These are phyloP conservation scores for Mythimna albipuncta DNA, from an alignment of 2,888 invertebrate genomes.

Conservation along the genomic window DNA sequence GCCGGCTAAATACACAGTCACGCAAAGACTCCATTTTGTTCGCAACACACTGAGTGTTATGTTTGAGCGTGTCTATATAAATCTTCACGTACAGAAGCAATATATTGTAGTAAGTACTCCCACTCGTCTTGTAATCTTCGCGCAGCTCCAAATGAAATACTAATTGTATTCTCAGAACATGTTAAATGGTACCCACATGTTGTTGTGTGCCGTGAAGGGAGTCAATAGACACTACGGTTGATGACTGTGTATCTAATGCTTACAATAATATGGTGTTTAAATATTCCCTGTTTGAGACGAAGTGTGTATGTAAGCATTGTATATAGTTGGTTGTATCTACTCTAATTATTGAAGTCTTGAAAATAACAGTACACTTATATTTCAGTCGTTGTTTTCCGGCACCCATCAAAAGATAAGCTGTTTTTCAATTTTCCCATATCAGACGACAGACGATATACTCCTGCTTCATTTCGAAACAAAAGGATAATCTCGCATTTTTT, in stretches of 20 bases:
- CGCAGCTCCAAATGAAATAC: conserved; percentile 75
- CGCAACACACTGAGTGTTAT: conserved; percentile 53
- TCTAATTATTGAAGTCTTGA: not conserved
- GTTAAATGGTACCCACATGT: conserved; percentile 65
- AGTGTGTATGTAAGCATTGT: not conserved
- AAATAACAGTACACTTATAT: not conserved
- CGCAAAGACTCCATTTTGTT: conserved; percentile 67
- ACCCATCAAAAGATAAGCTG: not conserved
- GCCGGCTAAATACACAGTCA: conserved; percentile 50
- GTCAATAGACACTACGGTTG: conserved; percentile 70
- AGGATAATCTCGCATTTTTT: not conserved
- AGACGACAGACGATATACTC: not conserved
- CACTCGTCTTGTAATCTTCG: conserved; percentile 72
- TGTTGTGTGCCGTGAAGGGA: conserved; percentile 54
- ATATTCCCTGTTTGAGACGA: conserved; percentile 27
- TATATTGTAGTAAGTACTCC: conserved; percentile 70
- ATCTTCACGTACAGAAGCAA: conserved; percentile 68
- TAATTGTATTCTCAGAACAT: conserved; percentile 75
- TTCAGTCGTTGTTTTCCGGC: not conserved
- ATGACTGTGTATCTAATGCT: conserved; percentile 61
- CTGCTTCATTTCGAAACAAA: not conserved
- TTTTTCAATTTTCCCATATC: not conserved
- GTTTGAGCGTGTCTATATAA: conserved; percentile 64
- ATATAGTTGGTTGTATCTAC: not conserved
- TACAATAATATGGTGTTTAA: conserved; percentile 21